phyloP scores from a whole-genome alignment of 2,888 invertebrate species.

The Ichneumoninae sp. region DNA sequence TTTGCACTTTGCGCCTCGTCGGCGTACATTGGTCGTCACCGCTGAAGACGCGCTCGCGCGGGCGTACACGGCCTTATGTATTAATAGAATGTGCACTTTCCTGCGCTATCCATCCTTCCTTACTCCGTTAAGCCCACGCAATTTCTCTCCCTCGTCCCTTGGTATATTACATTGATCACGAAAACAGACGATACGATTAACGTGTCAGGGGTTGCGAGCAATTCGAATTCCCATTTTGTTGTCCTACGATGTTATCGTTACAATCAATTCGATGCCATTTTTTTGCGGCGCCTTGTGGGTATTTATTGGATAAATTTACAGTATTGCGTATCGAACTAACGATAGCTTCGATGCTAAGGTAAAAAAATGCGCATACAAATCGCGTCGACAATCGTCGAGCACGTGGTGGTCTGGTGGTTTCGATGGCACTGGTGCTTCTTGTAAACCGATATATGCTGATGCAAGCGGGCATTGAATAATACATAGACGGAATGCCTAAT shows the following conservation, averaged over 20 bases:
- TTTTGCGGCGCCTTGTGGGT: not conserved
- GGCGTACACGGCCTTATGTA: constrained; percentile 62
- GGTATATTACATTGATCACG: not conserved
- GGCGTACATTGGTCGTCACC: constrained; percentile 58
- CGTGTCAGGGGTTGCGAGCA: not conserved
- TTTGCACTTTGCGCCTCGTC: constrained; percentile 62
- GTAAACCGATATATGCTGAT: constrained; percentile 61
- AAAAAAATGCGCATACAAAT: constrained; percentile 19
- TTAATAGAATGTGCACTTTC: constrained; percentile 70
- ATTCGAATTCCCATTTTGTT: not conserved
- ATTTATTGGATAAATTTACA: not conserved
- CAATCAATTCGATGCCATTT: not conserved
- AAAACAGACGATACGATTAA: not conserved
- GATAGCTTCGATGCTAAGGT: not conserved
- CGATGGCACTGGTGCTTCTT: constrained; percentile 38
- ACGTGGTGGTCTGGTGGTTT: constrained; percentile 49
- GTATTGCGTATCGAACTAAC: not conserved
- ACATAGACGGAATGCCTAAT: constrained; percentile 57
- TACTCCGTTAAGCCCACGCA: not conserved
- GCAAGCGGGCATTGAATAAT: constrained; percentile 58
- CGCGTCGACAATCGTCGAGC: not conserved
- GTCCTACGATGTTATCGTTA: not conserved
- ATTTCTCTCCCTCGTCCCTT: not conserved
- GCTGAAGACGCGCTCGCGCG: constrained; percentile 55
- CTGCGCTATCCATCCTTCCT: constrained; percentile 37